Base-by-base conservation (phyloP, 2,113 vertebrate species). In the Xyrauchen texanus region DNA sequence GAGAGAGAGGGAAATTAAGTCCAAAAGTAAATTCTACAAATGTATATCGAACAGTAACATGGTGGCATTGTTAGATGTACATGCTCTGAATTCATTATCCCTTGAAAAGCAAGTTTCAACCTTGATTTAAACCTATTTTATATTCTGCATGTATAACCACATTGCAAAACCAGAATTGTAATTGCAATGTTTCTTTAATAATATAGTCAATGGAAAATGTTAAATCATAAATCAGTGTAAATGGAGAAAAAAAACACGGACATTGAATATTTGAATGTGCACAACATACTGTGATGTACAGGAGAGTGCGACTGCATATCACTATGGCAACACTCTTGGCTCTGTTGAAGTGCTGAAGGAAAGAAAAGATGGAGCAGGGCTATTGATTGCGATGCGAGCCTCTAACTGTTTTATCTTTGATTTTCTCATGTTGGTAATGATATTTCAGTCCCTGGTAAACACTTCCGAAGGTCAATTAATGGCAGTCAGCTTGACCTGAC, bases 241-340 rank as follows among this genome's bases (percentile, higher is more conserved):
- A 78, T 72, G 45, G 34, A 34, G 8, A 8, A 65, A 45, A 60
- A 69, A 62, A 52, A 74, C 42, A 46, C 11, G 53, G 4, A 53
- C 10, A 21, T 71, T 1, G 9, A n/a, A 72, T 77, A 80, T 72
- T 44, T 57, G n/a, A 84, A 70, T 60, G 52, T 81, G 76, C 65
- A 61, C 78, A 81, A 68, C 68, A 62, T 49, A 55, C 45, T 67
- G 21, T 34, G 76, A 64, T 80, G 68, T 80, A 64, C 62, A 67
- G 67, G 46, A 60, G 49, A 68, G 73, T 15, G 66, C 65, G 46
- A 72, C 58, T 81, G 83, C 7, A 83, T 51, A 42, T 93, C 84
- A 84, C 93, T 84, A 93, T 93, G 85, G 89, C 90, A 93, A 93
- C 92, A 34, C 78, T 80, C 79, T 67, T 69, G 69, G 80, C 83